These are phyloP conservation scores for Bubo scandiacus DNA, from an alignment of 2,113 vertebrate species.

Conservation along the genomic window DNA sequence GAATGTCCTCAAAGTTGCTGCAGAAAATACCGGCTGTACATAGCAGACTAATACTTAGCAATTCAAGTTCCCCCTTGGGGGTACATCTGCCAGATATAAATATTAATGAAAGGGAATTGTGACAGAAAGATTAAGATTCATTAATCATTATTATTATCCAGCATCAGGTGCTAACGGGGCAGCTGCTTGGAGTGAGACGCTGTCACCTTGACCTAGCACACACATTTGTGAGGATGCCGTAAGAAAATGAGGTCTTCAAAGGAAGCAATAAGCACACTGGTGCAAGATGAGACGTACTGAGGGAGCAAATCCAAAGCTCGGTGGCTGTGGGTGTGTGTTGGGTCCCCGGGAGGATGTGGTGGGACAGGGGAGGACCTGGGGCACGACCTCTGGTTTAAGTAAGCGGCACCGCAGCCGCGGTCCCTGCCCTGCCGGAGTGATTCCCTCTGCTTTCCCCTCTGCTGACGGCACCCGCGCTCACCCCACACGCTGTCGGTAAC, in stretches of 20 bases:
- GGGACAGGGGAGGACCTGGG: not conserved
- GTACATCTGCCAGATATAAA: slow-evolving; percentile 60
- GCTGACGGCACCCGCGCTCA: not conserved
- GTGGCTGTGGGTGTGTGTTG: not conserved
- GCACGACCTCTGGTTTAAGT: not conserved
- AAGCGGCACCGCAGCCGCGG: rapidly evolving
- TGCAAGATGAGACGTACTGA: not conserved
- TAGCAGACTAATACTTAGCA: slow-evolving; percentile 9
- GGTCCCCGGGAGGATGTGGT: not conserved
- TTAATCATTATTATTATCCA: slow-evolving; percentile 56
- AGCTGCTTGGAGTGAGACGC: not conserved
- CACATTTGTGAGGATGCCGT: not conserved
- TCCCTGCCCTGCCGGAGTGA: not conserved
- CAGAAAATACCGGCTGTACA: slow-evolving; percentile 44
- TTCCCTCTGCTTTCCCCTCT: not conserved
- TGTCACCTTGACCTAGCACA: not conserved
- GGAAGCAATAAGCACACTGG: not conserved
- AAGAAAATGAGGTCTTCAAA: not conserved
- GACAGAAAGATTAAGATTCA: slow-evolving; percentile 40
- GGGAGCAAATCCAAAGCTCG: not conserved
- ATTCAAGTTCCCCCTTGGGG: slow-evolving; percentile 14
- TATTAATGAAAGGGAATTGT: slow-evolving; percentile 49
- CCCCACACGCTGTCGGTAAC: rapidly evolving
- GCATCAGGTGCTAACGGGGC: not conserved
- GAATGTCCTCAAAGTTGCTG: slow-evolving; percentile 28